Base-by-base conservation (phyloP, 1,140 invertebrate species). In the Asbolus verrucosus region DNA sequence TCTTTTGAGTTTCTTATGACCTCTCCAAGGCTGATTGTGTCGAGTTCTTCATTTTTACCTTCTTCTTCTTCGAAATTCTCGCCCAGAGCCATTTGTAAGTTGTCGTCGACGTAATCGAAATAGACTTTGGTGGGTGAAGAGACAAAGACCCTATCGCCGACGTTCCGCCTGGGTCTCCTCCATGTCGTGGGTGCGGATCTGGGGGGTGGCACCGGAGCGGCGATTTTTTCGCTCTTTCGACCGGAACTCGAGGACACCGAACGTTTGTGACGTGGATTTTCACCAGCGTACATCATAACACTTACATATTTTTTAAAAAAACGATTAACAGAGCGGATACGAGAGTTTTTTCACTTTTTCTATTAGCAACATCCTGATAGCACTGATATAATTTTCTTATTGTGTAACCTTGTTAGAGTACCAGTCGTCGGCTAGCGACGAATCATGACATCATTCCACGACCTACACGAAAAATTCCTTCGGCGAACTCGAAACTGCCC, bases 121-220 rank as follows among this genome's bases (percentile, higher is more conserved):
- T 75, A 76, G 2, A 81, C 70, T 41, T 65, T 69, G 2, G 79
- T 76, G 6, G 76, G 63, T 0, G 78, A 80, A 13, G 78, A 73
- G 3, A 81, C 73, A 38, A 62, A 77, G 6, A 81, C 79, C 13
- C 50, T 67, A 68, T 81, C 80, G 6, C 75, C 80, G 14, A 81
- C 75, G 59, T 80, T 72, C 14, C 70, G 36, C 6, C 76, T 39
- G 0, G 71, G 75, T 68, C 75, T 74, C 18, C 79, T 66, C 19
- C 75, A 71, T 1, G 75, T 78, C 4, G 73, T 72, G 0, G 77
- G 74, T 9, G 75, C 73, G 1, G 77, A 76, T 36, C 76, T 71
- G 14, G 76, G 74, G 2, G 79, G 76, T 30, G 77, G 77, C 19
- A 73, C 27, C 16, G 77, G 78, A 16, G 19, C 15, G n/a, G n/a